Base-by-base conservation (phyloP, 1,140 invertebrate species). In the Sitophilus oryzae region DNA sequence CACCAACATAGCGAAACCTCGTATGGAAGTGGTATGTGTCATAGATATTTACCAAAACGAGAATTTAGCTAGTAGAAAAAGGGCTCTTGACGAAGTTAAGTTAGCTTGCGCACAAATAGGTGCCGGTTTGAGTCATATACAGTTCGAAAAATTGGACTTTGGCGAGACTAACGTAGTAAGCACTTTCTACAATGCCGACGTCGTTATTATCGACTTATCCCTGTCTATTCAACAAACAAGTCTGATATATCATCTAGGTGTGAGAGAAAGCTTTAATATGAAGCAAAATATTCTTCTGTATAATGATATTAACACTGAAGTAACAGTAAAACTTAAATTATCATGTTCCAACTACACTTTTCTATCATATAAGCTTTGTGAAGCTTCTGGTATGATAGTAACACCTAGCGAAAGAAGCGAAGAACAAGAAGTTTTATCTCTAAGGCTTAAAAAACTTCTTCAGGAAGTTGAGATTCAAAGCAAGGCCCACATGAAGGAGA, bases 181-280 rank as follows among this genome's bases (percentile, higher is more conserved):
- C 59, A 88, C 82, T 65, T 91, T 91, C 73, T 97, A 98, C 73
- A 96, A 96, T 82, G 95, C 96, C 0, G 96, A 99, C 78, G 92
- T 98, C 19, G 95, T 91, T 1, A 81, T 99, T 18, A 91, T 99
- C 22, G 96, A 99, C 76, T 79, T 99, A 60, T 94, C 91, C 36
- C 76, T 96, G 40, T 83, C 91, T 66, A 70, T 88, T 23, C 94
- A 97, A 74, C 91, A 94, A 71, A 89, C 85, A 64, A 84, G 92
- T 0, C 76, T 99, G 18, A 92, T 96, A 65, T 99, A 99, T 77
- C 95, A 98, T 73, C 80, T 99, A 35, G 96, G 96, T 20, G 93
- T 99, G 0, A 76, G 96, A 49, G 96, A 99, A 73, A 97, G 93
- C 71, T 98, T 98, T 79, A 89, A 89, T 40, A 99, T 99, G 94